These are phyloP conservation scores for Agrilus cyanescens DNA, from an alignment of 2,888 invertebrate species.

Conservation along the genomic window DNA sequence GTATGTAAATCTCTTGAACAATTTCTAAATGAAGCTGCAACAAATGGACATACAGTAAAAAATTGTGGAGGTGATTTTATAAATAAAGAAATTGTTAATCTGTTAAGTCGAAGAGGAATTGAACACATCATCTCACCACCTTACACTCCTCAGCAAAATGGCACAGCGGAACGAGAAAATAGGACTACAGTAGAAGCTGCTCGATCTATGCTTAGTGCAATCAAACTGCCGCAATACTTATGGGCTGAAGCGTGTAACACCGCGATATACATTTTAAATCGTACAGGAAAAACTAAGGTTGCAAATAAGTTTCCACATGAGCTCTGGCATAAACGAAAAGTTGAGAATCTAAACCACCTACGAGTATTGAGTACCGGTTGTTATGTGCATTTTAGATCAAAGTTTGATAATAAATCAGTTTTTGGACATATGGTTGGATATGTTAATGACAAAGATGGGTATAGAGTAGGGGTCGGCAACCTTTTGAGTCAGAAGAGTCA, in stretches of 20 bases:
- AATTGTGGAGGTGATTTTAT: conserved; percentile 6
- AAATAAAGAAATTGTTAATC: conserved; percentile 1
- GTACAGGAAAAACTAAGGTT: conserved; percentile 7
- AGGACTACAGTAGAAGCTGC: conserved; percentile 10
- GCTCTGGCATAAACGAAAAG: conserved; percentile 9
- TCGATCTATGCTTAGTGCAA: conserved; percentile 1
- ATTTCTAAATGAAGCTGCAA: conserved; percentile 14
- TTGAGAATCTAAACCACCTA: conserved; percentile 11
- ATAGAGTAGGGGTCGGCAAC: no score
- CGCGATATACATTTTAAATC: conserved; percentile 13
- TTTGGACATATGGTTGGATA: conserved; percentile 4
- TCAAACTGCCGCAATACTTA: conserved; percentile 5
- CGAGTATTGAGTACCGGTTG: conserved; percentile 12
- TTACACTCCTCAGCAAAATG: conserved; percentile 14
- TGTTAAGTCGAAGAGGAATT: conserved; percentile 9
- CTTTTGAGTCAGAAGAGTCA: no score
- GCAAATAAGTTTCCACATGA: conserved; percentile 10
- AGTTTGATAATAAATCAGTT: conserved; percentile 8
- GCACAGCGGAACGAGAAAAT: conserved; percentile 8
- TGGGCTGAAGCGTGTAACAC: conserved; percentile 15
- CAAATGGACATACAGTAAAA: conserved; percentile 5
- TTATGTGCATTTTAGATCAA: conserved; percentile 9
- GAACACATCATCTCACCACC: conserved; percentile 8
- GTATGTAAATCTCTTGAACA: conserved; percentile 9
- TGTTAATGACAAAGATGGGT: conserved; percentile 8